Base-by-base conservation (phyloP, 2,113 vertebrate genomes). In the Nycticryphes semicollaris region DNA sequence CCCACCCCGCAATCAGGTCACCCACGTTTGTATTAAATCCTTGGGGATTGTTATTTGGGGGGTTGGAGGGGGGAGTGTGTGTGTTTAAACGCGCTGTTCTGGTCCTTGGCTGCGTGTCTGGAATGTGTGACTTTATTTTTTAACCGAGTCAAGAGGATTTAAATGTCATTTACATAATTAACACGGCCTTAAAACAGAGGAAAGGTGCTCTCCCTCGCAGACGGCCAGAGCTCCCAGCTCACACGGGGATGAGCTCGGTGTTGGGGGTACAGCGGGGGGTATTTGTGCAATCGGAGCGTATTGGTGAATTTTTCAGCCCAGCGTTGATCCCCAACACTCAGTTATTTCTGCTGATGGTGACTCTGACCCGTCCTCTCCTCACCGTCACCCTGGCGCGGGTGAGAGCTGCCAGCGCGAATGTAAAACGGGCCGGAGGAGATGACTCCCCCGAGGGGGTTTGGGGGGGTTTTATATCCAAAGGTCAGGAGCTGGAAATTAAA, bases 401-500 rank as follows among this genome's bases (percentile, higher is more conserved):
- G 88, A 9, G 37, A 82, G 90, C 27, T 54, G 80, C 93, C 28
- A 91, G 89, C 76, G 20, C 24, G 4, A 23, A 17, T 30, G 63
- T 90, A 28, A 90, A 92, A 84, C 93, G 59, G 94, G 63, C 72
- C 78, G 14, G 93, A 70, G 90, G 87, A 79, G 89, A 60, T 74
- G 83, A 14, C 88, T 95, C 93, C 82, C 77, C 43, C n/a, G 79
- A 39, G 74, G 60, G 48, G 39, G 1, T 28, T 31, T 8, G 76
- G 9, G 62, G 47, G 70, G 31, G 23, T 93, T 97, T 94, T 91
- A 30, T 20, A 83, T 74, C 80, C 94, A 90, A 35, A 96, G 96
- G 95, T 93, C 95, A 97, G 92, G 96, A 91, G 94, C 92, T 31
- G 41, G 93, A 89, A 96, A 92, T 96, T 72, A 95, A 97, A 94